Conservation (phyloP, 2,113 vertebrate genomes). For the Mungos mungo region DNA sequence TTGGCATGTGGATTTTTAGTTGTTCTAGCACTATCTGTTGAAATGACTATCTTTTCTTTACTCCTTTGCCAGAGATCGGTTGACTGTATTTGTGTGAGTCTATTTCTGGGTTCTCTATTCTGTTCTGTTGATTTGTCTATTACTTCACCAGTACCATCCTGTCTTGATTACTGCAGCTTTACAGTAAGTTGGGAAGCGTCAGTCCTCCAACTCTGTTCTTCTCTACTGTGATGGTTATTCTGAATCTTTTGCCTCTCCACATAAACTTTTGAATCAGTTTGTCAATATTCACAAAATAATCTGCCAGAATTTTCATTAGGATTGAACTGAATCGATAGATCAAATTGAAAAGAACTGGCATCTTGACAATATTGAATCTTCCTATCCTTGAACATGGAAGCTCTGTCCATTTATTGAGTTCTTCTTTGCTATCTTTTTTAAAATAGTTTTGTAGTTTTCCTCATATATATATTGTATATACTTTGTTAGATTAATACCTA, state of each 20-base stretch:
- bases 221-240: neutral
- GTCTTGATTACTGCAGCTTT: neutral
- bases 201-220: neutral
- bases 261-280: neutral
- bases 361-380: neutral
- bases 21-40: neutral
- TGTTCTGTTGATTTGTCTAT: neutral
- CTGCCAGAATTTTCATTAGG: neutral
- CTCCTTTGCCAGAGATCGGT: neutral
- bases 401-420: neutral
- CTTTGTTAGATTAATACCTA: neutral
- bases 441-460: neutral
- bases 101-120: neutral
- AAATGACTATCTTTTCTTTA: slow-evolving; percentile 9
- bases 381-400: neutral
- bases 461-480: neutral
- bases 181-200: neutral
- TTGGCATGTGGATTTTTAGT: neutral
- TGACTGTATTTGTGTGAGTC: neutral
- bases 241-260: neutral
- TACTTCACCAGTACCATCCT: neutral
- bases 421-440: neutral
- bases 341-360: neutral
- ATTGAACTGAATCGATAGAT: neutral
- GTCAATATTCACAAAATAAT: neutral